phyloP scores from a whole-genome alignment of 2,113 vertebrate genomes.

The Rhinoderma darwinii region DNA sequence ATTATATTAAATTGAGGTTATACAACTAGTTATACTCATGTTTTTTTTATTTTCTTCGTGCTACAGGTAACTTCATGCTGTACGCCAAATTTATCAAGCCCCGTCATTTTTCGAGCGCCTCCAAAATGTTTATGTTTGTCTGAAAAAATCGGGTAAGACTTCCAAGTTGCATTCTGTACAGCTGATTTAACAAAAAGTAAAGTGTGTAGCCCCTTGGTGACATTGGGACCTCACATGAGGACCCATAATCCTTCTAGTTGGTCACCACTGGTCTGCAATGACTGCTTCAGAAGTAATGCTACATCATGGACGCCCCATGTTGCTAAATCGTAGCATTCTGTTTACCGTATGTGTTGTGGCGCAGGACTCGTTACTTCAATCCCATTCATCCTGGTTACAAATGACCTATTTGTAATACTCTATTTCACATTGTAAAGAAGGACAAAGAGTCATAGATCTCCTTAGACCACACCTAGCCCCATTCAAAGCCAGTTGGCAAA shows the following conservation, averaged over 20 bases:
- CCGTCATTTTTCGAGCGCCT: too few species aligned
- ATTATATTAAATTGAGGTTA: too few species aligned
- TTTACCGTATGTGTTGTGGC: slow-evolving; percentile 22
- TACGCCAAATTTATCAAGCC: too few species aligned
- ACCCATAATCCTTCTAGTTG: not conserved
- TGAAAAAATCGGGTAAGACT: too few species aligned
- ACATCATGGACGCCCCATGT: not conserved
- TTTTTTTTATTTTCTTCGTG: too few species aligned
- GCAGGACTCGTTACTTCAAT: slow-evolving; percentile 8
- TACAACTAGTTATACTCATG: too few species aligned
- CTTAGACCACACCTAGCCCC: slow-evolving; percentile 19
- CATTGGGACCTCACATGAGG: not conserved
- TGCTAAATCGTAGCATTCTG: not conserved
- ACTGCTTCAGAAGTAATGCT: not conserved
- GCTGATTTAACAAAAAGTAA: too few species aligned
- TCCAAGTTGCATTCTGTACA: too few species aligned
- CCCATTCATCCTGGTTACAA: slow-evolving; percentile 52
- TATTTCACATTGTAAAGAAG: slow-evolving; percentile 37
- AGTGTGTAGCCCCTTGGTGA: not conserved
- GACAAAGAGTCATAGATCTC: slow-evolving; percentile 52
- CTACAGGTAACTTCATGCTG: too few species aligned
- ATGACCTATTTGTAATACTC: slow-evolving; percentile 46
- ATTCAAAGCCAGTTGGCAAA: slow-evolving; percentile 54
- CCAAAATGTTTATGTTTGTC: too few species aligned
- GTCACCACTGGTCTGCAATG: not conserved